These are phyloP conservation scores for Sylvilagus floridanus DNA, from an alignment of 2,797 vertebrate species.

Conservation along the genomic window DNA sequence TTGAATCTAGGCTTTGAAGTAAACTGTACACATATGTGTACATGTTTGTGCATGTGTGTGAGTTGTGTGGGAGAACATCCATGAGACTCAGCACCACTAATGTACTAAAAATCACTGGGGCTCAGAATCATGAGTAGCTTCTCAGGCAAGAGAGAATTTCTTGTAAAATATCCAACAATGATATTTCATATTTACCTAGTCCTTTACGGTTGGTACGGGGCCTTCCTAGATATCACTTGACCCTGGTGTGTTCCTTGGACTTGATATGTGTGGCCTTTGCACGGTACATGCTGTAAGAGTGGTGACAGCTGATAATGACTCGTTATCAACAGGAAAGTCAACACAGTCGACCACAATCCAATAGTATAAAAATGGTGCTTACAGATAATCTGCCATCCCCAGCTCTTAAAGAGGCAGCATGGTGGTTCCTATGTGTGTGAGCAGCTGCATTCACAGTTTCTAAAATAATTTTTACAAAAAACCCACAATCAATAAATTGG, in stretches of 20 bases:
- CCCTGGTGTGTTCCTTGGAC: not conserved
- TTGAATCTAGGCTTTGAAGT: conserved; percentile 19
- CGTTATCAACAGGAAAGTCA: conserved; percentile 63
- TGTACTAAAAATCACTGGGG: not conserved
- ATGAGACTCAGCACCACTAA: not conserved
- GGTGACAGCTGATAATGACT: conserved; percentile 51
- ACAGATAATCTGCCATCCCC: conserved; percentile 45
- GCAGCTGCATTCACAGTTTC: not conserved
- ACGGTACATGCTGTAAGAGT: not conserved
- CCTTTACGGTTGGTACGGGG: not conserved
- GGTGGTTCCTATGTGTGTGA: not conserved
- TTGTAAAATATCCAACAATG: conserved; percentile 16
- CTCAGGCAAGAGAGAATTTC: conserved; percentile 11
- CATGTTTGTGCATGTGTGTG: not conserved
- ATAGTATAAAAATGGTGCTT: conserved; percentile 43
- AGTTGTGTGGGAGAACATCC: not conserved
- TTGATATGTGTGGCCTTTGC: not conserved
- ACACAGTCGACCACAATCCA: conserved; percentile 51
- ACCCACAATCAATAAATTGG: not conserved
- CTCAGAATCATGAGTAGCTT: not conserved
- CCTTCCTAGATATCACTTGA: not conserved
- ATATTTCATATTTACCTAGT: not conserved
- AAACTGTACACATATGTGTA: not conserved
- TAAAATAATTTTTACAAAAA: conserved; percentile 12
- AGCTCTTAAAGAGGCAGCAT: conserved; percentile 11